Percentiles rank a stretch among this genome's conserved stretches.
Conservation (phyloP, 2,113 vertebrate species). For the Sitta europaea region DNA sequence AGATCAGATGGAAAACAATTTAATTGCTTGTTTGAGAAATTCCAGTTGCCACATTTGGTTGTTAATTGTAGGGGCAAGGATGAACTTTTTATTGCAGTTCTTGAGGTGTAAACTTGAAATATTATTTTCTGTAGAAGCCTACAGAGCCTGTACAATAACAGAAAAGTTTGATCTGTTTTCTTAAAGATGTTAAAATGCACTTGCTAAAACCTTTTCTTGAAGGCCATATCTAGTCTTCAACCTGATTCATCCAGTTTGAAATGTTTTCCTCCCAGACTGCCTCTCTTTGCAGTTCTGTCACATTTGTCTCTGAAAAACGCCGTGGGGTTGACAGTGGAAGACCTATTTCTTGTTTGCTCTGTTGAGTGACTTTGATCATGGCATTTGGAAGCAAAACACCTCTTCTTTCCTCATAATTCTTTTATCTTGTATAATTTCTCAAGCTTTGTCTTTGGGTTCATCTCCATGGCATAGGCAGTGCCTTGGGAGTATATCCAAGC, state of each 20-base stretch:
- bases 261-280: neutral
- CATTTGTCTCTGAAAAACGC: neutral
- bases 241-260: neutral
- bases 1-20: neutral
- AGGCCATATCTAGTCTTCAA: neutral
- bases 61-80: neutral
- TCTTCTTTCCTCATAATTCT: neutral
- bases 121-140: neutral
- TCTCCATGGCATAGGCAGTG: neutral
- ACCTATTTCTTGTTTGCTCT: neutral
- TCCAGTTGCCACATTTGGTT: neutral
- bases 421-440: neutral
- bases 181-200: neutral
- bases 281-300: neutral
- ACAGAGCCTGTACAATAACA: neutral
- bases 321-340: neutral
- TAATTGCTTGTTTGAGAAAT: neutral
- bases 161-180: constrained; percentile 18
- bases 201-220: constrained; percentile 1
- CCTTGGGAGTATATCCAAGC: neutral
- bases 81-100: neutral
- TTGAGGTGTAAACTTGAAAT: neutral
- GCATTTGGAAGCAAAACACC: neutral
- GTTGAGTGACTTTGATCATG: neutral
- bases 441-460: neutral